Evolutionary conservation across 2,888 invertebrate genomes (phyloP), one percentile per base, ranked within the genome.

Genomic region (Zaprionus obscuricornis): DNA sequence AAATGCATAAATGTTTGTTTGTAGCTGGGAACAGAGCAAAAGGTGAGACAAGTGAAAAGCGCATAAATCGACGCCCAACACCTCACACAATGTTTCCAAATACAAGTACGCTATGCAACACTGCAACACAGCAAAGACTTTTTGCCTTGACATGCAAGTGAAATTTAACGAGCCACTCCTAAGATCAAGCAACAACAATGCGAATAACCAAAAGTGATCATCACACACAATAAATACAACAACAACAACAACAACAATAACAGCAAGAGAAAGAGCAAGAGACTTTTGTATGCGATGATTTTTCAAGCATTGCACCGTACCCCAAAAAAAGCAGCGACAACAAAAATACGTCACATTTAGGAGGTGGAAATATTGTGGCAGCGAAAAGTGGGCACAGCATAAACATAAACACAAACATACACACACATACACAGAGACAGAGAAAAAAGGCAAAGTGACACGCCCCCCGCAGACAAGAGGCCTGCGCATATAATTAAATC

Each of bases 91-190:
- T 24, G 18, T 17, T 17, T n/a, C n/a, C 58, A 24, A 54, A 24
- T n/a, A 59, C 29, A n/a, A 29, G 3, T n/a, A 29, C 31, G 42
- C 18, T 40, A 16, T 17, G 40, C 31, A 22, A 31, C 10, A 3
- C n/a, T n/a, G n/a, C 2, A 31, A 8, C 17, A 27, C 29, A 20
- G 50, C 37, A 45, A 36, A 54, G 43, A 17, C 46, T 52, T 33
- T 29, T 64, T 78, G 75, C 49, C 68, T 72, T 75, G 74, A 84
- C 84, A 74, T 74, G 75, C 85, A 82, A 81, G 81, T 82, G 81
- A 82, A 82, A 82, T 82, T 82, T 85, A 85, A 82, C 85, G 69
- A 82, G 81, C 82, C 81, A 85, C 81, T 82, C 81, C 81, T 82
- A 60, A 64, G 56, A 73, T 68, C 62, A 60, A 51, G 7, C 73